Conservation (phyloP, 1,140 invertebrate genomes). For the Oryzaephilus surinamensis region DNA sequence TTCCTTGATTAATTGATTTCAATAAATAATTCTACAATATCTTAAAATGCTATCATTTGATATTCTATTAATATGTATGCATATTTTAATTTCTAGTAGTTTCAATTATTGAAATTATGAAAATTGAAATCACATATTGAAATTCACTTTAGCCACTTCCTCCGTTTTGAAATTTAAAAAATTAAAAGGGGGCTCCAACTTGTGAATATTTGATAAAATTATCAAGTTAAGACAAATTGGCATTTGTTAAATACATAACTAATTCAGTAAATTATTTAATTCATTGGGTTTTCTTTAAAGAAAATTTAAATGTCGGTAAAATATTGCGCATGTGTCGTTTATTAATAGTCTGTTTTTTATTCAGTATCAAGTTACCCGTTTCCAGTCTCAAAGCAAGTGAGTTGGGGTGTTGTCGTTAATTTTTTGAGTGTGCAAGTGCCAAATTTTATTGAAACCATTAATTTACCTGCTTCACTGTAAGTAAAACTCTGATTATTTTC, state of each 20-base stretch:
- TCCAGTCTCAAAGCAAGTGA: slow-evolving; percentile 13
- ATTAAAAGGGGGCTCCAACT: too few species aligned
- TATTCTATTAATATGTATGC: too few species aligned
- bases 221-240: too few species aligned
- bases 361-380: slow-evolving; percentile 18
- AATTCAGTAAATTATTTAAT: slow-evolving; percentile 1
- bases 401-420: slow-evolving; percentile 12
- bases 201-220: too few species aligned
- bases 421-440: slow-evolving; percentile 11
- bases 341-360: slow-evolving; percentile 18
- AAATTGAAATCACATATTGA: too few species aligned
- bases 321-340: slow-evolving; percentile 11
- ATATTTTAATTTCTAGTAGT: not conserved
- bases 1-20: not conserved
- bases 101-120: too few species aligned
- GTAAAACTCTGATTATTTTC: too few species aligned
- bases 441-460: slow-evolving; percentile 5
- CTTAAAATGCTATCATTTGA: slow-evolving; percentile 1
- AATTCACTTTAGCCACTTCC: too few species aligned
- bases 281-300: not conserved
- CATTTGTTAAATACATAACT: slow-evolving; percentile 3
- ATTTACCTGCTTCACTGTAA: too few species aligned
- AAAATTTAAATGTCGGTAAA: not conserved
- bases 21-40: not conserved
- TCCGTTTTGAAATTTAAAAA: too few species aligned